Evolutionary conservation across 2,113 vertebrate genomes (phyloP), one percentile per base, ranked within the genome.

Genomic region (Leptobrachium ailaonicum): DNA sequence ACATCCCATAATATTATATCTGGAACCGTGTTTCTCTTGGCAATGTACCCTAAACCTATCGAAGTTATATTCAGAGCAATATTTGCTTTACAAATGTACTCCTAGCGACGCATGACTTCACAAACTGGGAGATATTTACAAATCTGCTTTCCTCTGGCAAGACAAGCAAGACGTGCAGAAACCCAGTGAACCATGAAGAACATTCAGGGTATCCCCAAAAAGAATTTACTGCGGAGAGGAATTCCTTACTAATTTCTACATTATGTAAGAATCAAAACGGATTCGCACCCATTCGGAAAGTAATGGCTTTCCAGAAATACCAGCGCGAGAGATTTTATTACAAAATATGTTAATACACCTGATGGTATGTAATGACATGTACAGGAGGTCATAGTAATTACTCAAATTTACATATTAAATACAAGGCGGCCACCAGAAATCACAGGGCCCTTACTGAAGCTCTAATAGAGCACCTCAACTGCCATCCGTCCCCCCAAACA

Each of bases 51-150:
- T 70, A 70, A 77, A 58, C 75, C 64, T 76, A 47, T 53, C 69
- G 66, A 64, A 77, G 69, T 77, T 77, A 77, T 69, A 66, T 12
- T 20, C 47, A 13, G 40, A 41, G 40, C 32, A 42, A 40, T 76
- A 64, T 68, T 76, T 76, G 64, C 53, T 68, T 50, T 69, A 77
- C 75, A 77, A 56, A 58, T 66, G 41, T 54, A 58, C 68, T 54
- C 13, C 12, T 67, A 45, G 43, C 64, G 53, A 32, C 47, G 4
- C 47, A 8, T 50, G 47, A 76, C 63, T 76, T 67, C 74, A 76
- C 43, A 66, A 50, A 50, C 74, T 12, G 40, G 40, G 62, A 66
- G 64, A 68, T 8, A 60, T 60, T 32, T 14, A 11, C 56, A 60
- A 60, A 12, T 60, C 6, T 54, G 11, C 6, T 32, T 10, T 60